phyloP scores from a whole-genome alignment of 2,888 invertebrate genomes.

The Phasia obesa region DNA sequence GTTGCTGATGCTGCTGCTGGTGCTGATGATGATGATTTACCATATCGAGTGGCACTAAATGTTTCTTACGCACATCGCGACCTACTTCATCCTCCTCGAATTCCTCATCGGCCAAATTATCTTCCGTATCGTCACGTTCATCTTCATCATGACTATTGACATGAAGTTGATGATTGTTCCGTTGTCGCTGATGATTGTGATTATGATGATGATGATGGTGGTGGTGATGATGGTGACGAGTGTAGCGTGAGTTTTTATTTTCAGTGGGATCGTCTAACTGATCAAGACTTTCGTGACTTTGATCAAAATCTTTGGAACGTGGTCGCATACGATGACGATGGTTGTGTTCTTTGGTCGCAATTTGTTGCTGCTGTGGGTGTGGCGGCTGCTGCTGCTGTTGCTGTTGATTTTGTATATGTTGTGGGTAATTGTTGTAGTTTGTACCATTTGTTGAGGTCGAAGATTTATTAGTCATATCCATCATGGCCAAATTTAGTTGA shows the following conservation, averaged over 20 bases:
- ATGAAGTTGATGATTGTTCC: constrained; percentile 74
- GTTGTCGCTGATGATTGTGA: constrained; percentile 74
- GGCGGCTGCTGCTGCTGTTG: constrained; percentile 58
- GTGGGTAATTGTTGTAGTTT: constrained; percentile 69
- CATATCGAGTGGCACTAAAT: constrained; percentile 63
- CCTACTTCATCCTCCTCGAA: constrained; percentile 82
- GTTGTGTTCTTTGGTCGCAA: constrained; percentile 77
- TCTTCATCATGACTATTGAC: constrained; percentile 74
- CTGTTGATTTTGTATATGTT: constrained; percentile 52
- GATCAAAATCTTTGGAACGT: constrained; percentile 80
- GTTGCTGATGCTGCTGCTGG: constrained; percentile 46
- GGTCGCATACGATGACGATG: constrained; percentile 80
- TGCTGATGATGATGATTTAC: constrained; percentile 55
- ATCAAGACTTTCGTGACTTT: constrained; percentile 81
- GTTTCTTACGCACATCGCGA: constrained; percentile 79
- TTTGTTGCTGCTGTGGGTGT: constrained; percentile 52
- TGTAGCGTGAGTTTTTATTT: constrained; percentile 57
- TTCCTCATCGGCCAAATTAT: constrained; percentile 81
- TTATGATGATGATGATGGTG: constrained; percentile 73
- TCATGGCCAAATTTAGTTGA: constrained; percentile 78
- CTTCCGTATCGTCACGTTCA: constrained; percentile 81
- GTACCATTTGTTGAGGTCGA: constrained; percentile 71
- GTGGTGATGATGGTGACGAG: constrained; percentile 70
- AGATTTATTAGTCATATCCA: constrained; percentile 74
- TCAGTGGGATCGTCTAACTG: constrained; percentile 75